Conservation (phyloP, 2,797 vertebrate genomes). For the Centroberyx gerrardi region DNA sequence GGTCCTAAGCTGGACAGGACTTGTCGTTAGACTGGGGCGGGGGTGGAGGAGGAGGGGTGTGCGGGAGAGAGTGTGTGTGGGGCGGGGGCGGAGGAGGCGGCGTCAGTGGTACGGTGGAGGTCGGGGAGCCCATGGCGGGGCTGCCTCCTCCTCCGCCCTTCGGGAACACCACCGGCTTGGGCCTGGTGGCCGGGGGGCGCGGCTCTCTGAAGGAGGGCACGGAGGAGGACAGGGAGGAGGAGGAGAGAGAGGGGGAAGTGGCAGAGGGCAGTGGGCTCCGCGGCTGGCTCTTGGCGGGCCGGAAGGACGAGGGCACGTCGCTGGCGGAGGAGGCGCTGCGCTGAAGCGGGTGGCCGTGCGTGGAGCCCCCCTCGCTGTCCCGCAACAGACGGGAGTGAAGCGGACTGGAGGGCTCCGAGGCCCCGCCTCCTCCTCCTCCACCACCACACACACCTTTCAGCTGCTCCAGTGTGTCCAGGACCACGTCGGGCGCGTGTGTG, state of each 20-base stretch:
- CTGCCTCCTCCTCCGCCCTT: conserved; percentile 88
- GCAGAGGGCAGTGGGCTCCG: conserved; percentile 85
- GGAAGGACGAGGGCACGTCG: conserved; percentile 95
- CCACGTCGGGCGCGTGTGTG: conserved; percentile 93
- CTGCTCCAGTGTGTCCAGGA: conserved; percentile 98
- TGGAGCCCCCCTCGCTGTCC: conserved; percentile 88
- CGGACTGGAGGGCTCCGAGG: conserved; percentile 96
- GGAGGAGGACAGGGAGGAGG: conserved; percentile 90
- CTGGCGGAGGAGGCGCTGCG: conserved; percentile 96
- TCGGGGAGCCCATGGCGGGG: conserved; percentile 89
- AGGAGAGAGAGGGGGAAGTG: conserved; percentile 83
- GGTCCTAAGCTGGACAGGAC: conserved; percentile 93
- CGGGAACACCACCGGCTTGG: conserved; percentile 95
- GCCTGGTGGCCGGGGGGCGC: conserved; percentile 92
- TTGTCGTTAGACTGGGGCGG: conserved; percentile 92
- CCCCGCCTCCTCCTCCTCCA: conserved; percentile 82
- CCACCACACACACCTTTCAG: conserved; percentile 89
- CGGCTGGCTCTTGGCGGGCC: conserved; percentile 88
- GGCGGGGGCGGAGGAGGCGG: conserved; percentile 84
- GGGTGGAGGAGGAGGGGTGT: conserved; percentile 91
- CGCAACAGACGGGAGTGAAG: conserved; percentile 94
- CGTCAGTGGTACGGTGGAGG: conserved; percentile 89
- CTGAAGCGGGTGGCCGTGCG: conserved; percentile 87
- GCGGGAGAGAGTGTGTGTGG: conserved; percentile 85
- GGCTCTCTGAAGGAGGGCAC: conserved; percentile 91